Base-by-base conservation (phyloP, 2,113 vertebrate species). In the Salvelinus namaycush region DNA sequence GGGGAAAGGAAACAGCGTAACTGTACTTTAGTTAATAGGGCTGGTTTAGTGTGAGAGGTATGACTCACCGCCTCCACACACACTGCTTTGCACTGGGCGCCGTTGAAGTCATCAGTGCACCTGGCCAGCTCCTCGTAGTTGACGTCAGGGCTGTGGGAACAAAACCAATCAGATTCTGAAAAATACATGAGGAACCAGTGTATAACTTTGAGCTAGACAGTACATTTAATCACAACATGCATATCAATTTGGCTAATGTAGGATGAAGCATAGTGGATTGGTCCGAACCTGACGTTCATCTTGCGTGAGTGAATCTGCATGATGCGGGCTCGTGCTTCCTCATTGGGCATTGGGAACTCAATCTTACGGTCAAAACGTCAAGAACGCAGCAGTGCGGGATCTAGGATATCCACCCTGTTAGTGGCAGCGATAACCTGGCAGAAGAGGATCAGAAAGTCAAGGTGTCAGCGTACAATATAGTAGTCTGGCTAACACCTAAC, bases 301-400 rank as follows among this genome's bases (percentile, higher is more conserved):
- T 99, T 99, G 57, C 97, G 95, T 6, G 98, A 99, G 83, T 99
- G 98, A 81, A 99, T 99, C 94, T 99, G 98, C 98, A 99, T 99
- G 87, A 99, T 99, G 75, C 98, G 95, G 77, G 97, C 98, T 81
- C 98, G 94, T 83, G 97, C 97, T 88, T 99, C 98, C 83, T 99
- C 97, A 0, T 99, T 99, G 18, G 97, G 98, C 98, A 99, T 99
- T 0, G 98, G 98, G 87, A 99, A 99, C 91, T 99, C 98, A 0
- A 99, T 99, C 90, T 99, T 99, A 12, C 97, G 94, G 90, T 99
- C 98, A 65, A 99, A 92, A 39, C 97, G 96, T 6, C 98, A 97
- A 5, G 98, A 99, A 72, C 98, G 97, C 69, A 99, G 95, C 82
- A 99, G 90, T 4, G 97, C 97, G 0, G 98, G 97, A 79, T 99